phyloP scores from a whole-genome alignment of 2,113 vertebrate genomes.

The Tachuris rubrigastra region DNA sequence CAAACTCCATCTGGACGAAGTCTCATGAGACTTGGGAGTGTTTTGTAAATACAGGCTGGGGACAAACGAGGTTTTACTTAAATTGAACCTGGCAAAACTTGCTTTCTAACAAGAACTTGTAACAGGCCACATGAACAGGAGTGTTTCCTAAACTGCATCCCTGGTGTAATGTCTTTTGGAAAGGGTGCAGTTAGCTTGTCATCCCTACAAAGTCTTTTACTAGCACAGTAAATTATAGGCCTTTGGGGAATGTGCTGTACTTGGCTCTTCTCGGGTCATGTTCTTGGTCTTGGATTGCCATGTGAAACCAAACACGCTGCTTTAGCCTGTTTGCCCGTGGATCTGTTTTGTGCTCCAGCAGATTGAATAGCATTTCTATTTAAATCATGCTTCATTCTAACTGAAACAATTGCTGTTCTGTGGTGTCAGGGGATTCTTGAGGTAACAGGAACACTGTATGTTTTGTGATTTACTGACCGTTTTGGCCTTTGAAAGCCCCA shows the following conservation, averaged over 20 bases:
- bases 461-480: not conserved
- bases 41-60: constrained; percentile 50
- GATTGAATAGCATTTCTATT: constrained; percentile 33
- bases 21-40: constrained; percentile 6
- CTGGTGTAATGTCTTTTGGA: not conserved
- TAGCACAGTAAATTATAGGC: not conserved
- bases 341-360: constrained; percentile 13
- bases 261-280: constrained; percentile 16
- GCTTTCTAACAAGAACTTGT: not conserved
- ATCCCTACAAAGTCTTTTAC: constrained; percentile 1
- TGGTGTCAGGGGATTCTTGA: constrained; percentile 17
- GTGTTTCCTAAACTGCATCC: not conserved
- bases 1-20: constrained; percentile 36
- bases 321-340: not conserved
- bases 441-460: not conserved
- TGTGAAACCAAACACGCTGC: not conserved
- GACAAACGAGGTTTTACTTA: constrained; percentile 17
- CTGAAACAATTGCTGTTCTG: constrained; percentile 19
- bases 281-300: not conserved
- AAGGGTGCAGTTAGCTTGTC: constrained; percentile 16
- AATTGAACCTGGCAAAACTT: constrained; percentile 12
- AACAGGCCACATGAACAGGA: not conserved
- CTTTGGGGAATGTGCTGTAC: constrained; percentile 14
- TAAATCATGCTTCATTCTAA: constrained; percentile 18
- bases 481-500: not conserved